Percentiles rank a stretch among this genome's conserved stretches.
These are phyloP conservation scores for Forficula auricularia DNA, from an alignment of 1,140 invertebrate species.

Conservation along the genomic window DNA sequence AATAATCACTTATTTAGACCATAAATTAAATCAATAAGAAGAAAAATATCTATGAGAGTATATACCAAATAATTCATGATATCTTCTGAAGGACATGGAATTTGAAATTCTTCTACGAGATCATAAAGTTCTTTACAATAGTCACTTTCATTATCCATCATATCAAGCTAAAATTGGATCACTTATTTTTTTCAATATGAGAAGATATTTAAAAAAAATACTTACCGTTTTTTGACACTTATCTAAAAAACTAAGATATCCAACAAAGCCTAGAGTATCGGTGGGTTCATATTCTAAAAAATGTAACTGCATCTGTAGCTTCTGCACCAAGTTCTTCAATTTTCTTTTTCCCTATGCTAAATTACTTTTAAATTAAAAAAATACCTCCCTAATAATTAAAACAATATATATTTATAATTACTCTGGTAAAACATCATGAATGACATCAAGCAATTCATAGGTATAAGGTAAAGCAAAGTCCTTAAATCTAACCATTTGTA, in stretches of 20 bases:
- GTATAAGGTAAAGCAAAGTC: conserved; percentile 18
- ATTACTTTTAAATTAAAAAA: not conserved
- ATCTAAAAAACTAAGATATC: conserved; percentile 49
- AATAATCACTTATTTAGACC: conserved; percentile 11
- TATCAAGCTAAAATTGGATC: conserved; percentile 32
- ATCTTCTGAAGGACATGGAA: conserved; percentile 39
- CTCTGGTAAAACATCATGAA: conserved; percentile 11
- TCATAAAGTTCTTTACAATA: conserved; percentile 54
- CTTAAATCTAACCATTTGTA: conserved; percentile 53
- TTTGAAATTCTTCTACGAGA: conserved; percentile 49
- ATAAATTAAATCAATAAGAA: conserved; percentile 22
- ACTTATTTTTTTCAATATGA: no score
- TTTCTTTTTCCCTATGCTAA: conserved; percentile 37
- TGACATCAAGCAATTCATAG: conserved; percentile 5
- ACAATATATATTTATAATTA: not conserved
- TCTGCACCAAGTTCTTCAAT: conserved; percentile 37
- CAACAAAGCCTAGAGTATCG: conserved; percentile 44
- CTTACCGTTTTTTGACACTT: conserved; percentile 32
- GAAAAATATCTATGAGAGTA: conserved; percentile 8
- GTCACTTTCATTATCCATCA: conserved; percentile 41
- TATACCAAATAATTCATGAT: conserved; percentile 41
- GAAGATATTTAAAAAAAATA: conserved; percentile 2
- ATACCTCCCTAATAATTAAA: not conserved
- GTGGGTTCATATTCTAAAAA: conserved; percentile 41
- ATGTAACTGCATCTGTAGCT: conserved; percentile 36